These are phyloP conservation scores for Agrochola litura DNA, from an alignment of 2,888 invertebrate genomes.

Conservation along the genomic window DNA sequence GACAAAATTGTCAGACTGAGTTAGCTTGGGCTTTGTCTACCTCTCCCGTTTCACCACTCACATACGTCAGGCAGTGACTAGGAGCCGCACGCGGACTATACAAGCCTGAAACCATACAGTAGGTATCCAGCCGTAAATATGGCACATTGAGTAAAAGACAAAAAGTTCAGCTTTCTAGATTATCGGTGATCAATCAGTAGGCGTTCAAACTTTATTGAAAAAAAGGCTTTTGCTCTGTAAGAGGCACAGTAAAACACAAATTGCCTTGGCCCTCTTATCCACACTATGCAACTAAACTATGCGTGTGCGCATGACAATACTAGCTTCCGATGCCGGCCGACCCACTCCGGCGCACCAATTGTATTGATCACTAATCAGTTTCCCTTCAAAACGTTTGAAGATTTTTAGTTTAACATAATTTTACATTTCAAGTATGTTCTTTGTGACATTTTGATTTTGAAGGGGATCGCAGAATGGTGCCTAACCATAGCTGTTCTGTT, in stretches of 20 bases:
- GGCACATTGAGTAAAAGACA: background rate
- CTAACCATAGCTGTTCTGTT: background rate
- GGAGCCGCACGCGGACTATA: too few relatives aligned
- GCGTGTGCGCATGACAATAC: constrained; percentile 66
- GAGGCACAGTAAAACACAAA: background rate
- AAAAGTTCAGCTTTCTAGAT: background rate
- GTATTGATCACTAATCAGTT: constrained; percentile 64
- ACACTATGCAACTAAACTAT: constrained; percentile 57
- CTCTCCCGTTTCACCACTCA: too few relatives aligned
- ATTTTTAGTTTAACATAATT: constrained; percentile 53
- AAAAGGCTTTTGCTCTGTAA: too few relatives aligned
- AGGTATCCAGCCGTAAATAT: background rate
- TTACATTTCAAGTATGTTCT: constrained; percentile 34
- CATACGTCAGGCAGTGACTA: too few relatives aligned
- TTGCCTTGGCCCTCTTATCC: constrained; percentile 61
- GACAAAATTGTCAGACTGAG: too few relatives aligned
- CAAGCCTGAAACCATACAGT: too few relatives aligned
- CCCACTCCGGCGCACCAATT: constrained; percentile 57
- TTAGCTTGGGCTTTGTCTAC: too few relatives aligned
- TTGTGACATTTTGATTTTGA: background rate
- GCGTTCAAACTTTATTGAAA: too few relatives aligned
- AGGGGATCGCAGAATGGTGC: background rate
- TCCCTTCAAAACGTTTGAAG: constrained; percentile 16
- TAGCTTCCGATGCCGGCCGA: constrained; percentile 74
- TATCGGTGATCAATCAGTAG: background rate